Percentiles rank a stretch among this genome's conserved stretches.
phyloP scores from a whole-genome alignment of 2,888 invertebrate species.

The Meganola albula region DNA sequence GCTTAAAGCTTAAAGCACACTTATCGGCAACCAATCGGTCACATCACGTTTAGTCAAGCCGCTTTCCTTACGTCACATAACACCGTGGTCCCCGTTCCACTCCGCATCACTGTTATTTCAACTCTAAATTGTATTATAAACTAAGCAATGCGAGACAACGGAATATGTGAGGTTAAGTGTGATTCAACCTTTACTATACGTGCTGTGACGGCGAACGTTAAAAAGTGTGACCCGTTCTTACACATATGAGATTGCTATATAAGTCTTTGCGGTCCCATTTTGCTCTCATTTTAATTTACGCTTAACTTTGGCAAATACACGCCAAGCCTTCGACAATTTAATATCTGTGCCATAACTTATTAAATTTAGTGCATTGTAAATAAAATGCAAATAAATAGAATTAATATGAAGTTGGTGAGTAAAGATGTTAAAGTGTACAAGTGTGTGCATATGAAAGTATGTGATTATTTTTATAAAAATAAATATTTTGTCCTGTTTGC shows the following conservation, averaged over 20 bases:
- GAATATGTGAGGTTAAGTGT: too few relatives aligned
- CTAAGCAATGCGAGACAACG: too few relatives aligned
- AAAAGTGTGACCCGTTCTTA: constrained; percentile 75
- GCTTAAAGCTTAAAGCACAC: too few relatives aligned
- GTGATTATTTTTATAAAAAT: too few relatives aligned
- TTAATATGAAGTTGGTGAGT: constrained; percentile 60
- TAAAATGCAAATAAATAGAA: constrained; percentile 22
- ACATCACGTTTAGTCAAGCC: too few relatives aligned
- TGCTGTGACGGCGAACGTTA: constrained; percentile 62
- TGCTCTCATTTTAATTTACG: constrained; percentile 75
- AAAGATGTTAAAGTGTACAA: constrained; percentile 1
- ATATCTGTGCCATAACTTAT: constrained; percentile 20
- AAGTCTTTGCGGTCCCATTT: constrained; percentile 66
- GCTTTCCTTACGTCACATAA: too few relatives aligned
- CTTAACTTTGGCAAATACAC: constrained; percentile 69
- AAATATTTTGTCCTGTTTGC: constrained; percentile 40
- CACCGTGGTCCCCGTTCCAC: too few relatives aligned
- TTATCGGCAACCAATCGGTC: too few relatives aligned
- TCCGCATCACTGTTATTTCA: too few relatives aligned
- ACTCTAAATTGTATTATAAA: too few relatives aligned
- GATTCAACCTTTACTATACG: constrained; percentile 15
- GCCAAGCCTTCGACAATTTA: constrained; percentile 36
- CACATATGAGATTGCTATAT: constrained; percentile 75
- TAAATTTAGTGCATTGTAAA: constrained; percentile 25
- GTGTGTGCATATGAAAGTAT: too few relatives aligned